Conservation (phyloP, 1,140 invertebrate genomes). For the Musca domestica region DNA sequence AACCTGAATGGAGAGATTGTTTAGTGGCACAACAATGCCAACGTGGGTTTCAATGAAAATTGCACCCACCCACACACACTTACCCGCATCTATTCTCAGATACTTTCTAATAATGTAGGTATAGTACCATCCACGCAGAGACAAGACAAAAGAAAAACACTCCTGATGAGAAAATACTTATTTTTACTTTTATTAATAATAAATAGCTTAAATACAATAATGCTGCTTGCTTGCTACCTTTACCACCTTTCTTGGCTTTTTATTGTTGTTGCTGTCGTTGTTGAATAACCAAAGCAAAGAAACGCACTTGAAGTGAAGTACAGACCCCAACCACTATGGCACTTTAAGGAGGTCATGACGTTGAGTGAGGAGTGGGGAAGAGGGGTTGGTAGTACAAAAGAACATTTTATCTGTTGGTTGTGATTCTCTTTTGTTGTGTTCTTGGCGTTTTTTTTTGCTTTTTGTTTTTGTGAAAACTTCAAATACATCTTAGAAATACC, state of each 20-base stretch:
- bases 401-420: neutral
- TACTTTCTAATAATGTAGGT: neutral
- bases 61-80: neutral
- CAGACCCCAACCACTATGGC: too few species aligned
- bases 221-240: neutral
- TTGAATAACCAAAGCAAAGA: neutral
- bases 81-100: neutral
- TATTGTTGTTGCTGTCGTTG: neutral
- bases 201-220: slow-evolving; percentile 11
- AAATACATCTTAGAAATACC: too few species aligned
- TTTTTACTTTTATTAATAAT: slow-evolving; percentile 13
- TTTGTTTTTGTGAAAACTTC: too few species aligned
- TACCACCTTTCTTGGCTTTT: neutral
- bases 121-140: neutral
- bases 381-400: neutral
- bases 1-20: neutral
- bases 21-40: too few species aligned
- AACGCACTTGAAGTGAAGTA: neutral
- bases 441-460: too few species aligned
- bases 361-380: too few species aligned
- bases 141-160: neutral
- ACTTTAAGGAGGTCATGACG: too few species aligned
- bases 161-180: slow-evolving; percentile 18
- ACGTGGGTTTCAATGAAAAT: neutral
- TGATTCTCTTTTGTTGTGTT: too few species aligned